Evolutionary conservation across 2,888 invertebrate species (phyloP).

Genomic region (Leistus spinibarbis): DNA sequence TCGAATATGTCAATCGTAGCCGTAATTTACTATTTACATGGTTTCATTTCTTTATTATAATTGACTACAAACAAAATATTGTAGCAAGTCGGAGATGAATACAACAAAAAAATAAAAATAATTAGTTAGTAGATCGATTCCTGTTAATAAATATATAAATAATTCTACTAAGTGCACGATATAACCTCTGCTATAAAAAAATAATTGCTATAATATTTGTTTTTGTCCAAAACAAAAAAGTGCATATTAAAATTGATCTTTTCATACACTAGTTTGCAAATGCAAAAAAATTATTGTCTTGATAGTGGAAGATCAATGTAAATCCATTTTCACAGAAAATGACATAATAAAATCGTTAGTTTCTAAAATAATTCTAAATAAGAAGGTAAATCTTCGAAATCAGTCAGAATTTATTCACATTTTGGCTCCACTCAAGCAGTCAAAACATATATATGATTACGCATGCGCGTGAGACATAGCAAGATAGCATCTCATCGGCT

Average conservation of each 20-base stretch:
- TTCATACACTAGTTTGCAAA: neutral
- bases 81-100: too few relatives aligned
- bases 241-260: too few relatives aligned
- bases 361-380: slow-evolving; percentile 19
- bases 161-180: neutral
- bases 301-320: slow-evolving; percentile 23
- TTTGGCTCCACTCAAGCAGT: too few relatives aligned
- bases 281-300: slow-evolving; percentile 36
- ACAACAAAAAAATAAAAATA: too few relatives aligned
- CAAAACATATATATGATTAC: too few relatives aligned
- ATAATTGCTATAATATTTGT: slow-evolving; percentile 6
- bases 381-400: too few relatives aligned
- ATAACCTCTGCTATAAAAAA: neutral
- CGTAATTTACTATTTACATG: too few relatives aligned
- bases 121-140: neutral
- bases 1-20: too few relatives aligned
- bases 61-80: too few relatives aligned
- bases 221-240: neutral
- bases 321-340: slow-evolving; percentile 39
- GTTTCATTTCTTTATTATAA: too few relatives aligned
- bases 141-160: neutral
- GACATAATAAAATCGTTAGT: slow-evolving; percentile 28
- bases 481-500: slow-evolving; percentile 20
- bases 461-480: too few relatives aligned
- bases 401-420: too few relatives aligned